Percentiles rank a stretch among this genome's conserved stretches.
These are phyloP conservation scores for Melanostoma scalare DNA, from an alignment of 2,888 invertebrate genomes.

Conservation along the genomic window DNA sequence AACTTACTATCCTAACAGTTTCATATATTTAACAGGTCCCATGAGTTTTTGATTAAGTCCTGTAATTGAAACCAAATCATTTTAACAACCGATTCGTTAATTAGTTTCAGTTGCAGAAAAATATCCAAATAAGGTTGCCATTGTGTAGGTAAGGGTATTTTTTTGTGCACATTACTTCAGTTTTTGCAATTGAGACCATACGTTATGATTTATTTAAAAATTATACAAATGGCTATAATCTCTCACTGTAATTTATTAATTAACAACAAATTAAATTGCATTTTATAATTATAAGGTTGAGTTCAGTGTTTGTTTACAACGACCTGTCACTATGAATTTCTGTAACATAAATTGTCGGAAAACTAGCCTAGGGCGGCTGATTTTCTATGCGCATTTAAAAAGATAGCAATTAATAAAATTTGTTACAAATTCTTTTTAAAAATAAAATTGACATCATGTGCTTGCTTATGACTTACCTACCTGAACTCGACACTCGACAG, in stretches of 20 bases:
- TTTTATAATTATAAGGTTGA: slow-evolving; percentile 64
- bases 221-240: slow-evolving; percentile 57
- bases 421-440: slow-evolving; percentile 57
- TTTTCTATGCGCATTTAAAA: slow-evolving; percentile 64
- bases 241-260: slow-evolving; percentile 67
- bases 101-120: not conserved
- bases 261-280: slow-evolving; percentile 66
- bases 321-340: slow-evolving; percentile 52
- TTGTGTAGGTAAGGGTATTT: slow-evolving; percentile 16
- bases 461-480: not conserved
- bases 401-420: slow-evolving; percentile 49
- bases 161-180: slow-evolving; percentile 26
- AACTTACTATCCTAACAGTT: no score
- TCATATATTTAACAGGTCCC: no score
- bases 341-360: slow-evolving; percentile 49
- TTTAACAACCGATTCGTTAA: not conserved
- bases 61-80: not conserved
- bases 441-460: slow-evolving; percentile 63
- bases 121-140: not conserved
- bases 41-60: not conserved
- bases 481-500: not conserved
- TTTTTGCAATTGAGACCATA: slow-evolving; percentile 28
- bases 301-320: slow-evolving; percentile 61
- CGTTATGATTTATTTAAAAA: slow-evolving; percentile 56
- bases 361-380: slow-evolving; percentile 43